phyloP scores from a whole-genome alignment of 2,888 invertebrate species.

The Steinernema scapterisci region DNA sequence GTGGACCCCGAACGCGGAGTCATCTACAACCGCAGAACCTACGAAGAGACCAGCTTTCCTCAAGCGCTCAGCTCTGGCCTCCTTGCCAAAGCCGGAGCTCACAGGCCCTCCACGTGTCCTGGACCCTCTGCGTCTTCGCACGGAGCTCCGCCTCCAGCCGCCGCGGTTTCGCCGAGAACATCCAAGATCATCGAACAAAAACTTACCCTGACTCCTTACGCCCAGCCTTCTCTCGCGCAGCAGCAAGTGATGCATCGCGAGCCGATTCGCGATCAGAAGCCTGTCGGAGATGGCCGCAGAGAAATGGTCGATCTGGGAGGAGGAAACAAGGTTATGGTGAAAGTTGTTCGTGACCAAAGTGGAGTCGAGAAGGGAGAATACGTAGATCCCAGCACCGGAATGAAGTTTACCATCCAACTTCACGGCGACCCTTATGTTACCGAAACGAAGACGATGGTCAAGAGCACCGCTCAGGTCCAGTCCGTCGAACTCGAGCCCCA shows the following conservation, averaged over 20 bases:
- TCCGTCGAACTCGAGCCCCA: conserved; percentile 67
- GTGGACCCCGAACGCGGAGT: conserved; percentile 63
- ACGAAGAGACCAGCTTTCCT: conserved; percentile 58
- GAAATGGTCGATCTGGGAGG: conserved; percentile 67
- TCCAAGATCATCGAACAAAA: conserved; percentile 22
- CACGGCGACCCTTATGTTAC: conserved; percentile 67
- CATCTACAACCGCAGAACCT: conserved; percentile 68
- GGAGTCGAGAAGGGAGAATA: conserved; percentile 68
- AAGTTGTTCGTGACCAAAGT: conserved; percentile 63
- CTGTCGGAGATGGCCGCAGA: conserved; percentile 46
- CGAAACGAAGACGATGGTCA: conserved; percentile 67
- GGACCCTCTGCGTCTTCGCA: background rate
- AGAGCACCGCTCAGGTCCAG: conserved; percentile 67
- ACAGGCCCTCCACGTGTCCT: conserved; percentile 16
- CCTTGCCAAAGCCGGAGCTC: conserved; percentile 39
- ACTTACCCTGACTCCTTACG: conserved; percentile 17
- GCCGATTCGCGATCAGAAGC: conserved; percentile 4
- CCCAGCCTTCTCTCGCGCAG: background rate
- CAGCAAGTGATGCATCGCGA: background rate
- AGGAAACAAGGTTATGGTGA: conserved; percentile 67
- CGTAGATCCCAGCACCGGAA: conserved; percentile 65
- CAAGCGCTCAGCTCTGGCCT: conserved; percentile 54
- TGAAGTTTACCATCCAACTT: conserved; percentile 68
- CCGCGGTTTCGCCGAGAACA: background rate
- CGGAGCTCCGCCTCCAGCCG: background rate